phyloP scores from a whole-genome alignment of 2,888 invertebrate genomes.

The Morinoia aosen region DNA sequence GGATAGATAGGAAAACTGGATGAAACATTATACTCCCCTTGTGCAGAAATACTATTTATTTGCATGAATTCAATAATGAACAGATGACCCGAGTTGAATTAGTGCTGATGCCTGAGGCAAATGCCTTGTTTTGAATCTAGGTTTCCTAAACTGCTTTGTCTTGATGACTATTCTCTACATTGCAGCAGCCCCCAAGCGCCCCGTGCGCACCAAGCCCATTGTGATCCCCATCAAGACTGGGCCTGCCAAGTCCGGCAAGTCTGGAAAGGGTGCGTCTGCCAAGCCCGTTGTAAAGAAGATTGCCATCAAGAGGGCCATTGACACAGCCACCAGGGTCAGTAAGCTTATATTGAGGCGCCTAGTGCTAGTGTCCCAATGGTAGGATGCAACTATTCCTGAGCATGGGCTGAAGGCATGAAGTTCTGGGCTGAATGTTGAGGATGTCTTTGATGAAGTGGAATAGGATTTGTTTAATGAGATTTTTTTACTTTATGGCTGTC shows the following conservation, averaged over 20 bases:
- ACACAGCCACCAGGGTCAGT: constrained; percentile 48
- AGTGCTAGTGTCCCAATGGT: background rate
- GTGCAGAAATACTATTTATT: too few species aligned
- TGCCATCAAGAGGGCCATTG: constrained; percentile 56
- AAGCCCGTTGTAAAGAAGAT: constrained; percentile 26
- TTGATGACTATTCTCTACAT: background rate
- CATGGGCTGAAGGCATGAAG: background rate
- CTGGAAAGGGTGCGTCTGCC: background rate
- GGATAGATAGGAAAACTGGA: too few species aligned
- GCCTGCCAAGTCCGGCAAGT: constrained; percentile 7
- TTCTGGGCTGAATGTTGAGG: background rate
- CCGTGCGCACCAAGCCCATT: background rate
- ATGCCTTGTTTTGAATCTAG: too few species aligned
- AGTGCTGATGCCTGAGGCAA: too few species aligned
- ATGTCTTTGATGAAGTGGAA: background rate
- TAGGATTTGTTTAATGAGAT: background rate
- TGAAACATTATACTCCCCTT: too few species aligned
- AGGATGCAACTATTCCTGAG: background rate
- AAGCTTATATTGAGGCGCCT: too few species aligned
- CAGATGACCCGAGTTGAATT: too few species aligned
- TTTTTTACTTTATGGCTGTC: background rate
- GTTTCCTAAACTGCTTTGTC: too few species aligned
- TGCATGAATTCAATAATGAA: too few species aligned
- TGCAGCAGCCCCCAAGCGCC: background rate
- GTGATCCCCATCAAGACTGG: background rate